Evolutionary conservation across 2,888 invertebrate genomes (phyloP).

Genomic region (Limnephilus lunatus): DNA sequence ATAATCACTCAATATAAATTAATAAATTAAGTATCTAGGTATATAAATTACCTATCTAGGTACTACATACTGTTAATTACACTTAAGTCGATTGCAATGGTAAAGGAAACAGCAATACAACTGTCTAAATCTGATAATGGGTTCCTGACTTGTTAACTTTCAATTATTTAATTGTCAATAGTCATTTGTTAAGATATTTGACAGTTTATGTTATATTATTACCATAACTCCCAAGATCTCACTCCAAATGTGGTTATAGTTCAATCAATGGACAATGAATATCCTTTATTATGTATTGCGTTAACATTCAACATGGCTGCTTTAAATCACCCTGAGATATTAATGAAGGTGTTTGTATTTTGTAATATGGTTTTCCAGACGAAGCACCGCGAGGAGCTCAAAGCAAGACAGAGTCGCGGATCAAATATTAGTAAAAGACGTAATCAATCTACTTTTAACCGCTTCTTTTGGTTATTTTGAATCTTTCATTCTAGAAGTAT

Average conservation of each 20-base stretch:
- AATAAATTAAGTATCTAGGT: too few relatives aligned
- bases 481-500: conserved; percentile 39
- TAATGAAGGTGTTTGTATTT: conserved; percentile 38
- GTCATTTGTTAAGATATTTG: neutral
- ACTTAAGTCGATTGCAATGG: neutral
- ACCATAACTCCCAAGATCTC: neutral
- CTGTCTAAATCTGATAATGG: neutral
- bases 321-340: conserved; percentile 1
- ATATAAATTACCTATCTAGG: too few relatives aligned
- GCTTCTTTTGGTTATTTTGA: conserved; percentile 38
- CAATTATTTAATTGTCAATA: neutral
- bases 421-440: conserved; percentile 63
- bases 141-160: neutral
- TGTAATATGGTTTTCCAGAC: conserved; percentile 60
- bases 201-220: neutral
- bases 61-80: neutral
- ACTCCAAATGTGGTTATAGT: neutral
- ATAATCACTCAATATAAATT: neutral
- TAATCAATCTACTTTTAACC: conserved; percentile 51
- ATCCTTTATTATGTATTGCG: neutral
- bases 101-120: neutral
- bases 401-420: conserved; percentile 59
- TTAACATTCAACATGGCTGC: neutral
- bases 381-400: conserved; percentile 63
- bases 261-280: neutral